Evolutionary conservation across 1,140 invertebrate genomes (phyloP).

Genomic region (Agrypnia vestita): DNA sequence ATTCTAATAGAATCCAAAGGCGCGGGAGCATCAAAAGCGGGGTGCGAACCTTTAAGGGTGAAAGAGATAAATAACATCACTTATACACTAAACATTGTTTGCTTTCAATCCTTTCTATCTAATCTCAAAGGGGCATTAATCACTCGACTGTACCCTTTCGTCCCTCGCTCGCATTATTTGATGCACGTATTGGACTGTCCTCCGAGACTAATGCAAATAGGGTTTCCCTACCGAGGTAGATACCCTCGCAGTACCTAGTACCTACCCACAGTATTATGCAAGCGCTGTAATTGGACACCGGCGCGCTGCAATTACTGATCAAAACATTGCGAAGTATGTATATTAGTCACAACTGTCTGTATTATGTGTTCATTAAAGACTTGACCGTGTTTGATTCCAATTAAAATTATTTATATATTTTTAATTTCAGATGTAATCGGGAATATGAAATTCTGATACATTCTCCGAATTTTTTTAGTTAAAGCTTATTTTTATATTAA

Average conservation of each 20-base stretch:
- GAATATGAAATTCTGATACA: too few relatives aligned
- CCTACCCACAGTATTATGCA: slow-evolving; percentile 29
- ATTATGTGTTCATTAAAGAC: too few relatives aligned
- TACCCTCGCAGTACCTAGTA: neutral
- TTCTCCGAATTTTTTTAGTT: too few relatives aligned
- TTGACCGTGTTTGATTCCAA: too few relatives aligned
- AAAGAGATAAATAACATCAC: slow-evolving; percentile 22
- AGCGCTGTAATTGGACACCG: slow-evolving; percentile 42
- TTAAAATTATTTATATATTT: too few relatives aligned
- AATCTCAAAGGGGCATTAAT: slow-evolving; percentile 37
- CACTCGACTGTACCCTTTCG: slow-evolving; percentile 33
- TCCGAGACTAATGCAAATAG: slow-evolving; percentile 47
- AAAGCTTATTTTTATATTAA: too few relatives aligned
- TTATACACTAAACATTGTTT: slow-evolving; percentile 23
- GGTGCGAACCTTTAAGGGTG: neutral
- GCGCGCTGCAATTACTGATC: slow-evolving; percentile 19
- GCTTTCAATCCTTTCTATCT: slow-evolving; percentile 27
- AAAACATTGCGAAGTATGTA: slow-evolving; percentile 7
- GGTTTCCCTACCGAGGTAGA: slow-evolving; percentile 30
- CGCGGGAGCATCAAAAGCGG: neutral
- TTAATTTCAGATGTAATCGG: too few relatives aligned
- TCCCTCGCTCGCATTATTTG: neutral
- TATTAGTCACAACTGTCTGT: slow-evolving; percentile 34
- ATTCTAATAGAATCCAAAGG: neutral
- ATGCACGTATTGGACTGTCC: slow-evolving; percentile 34